These are phyloP conservation scores for Dicranocentrus wangi DNA, from an alignment of 2,888 invertebrate species.

Conservation along the genomic window DNA sequence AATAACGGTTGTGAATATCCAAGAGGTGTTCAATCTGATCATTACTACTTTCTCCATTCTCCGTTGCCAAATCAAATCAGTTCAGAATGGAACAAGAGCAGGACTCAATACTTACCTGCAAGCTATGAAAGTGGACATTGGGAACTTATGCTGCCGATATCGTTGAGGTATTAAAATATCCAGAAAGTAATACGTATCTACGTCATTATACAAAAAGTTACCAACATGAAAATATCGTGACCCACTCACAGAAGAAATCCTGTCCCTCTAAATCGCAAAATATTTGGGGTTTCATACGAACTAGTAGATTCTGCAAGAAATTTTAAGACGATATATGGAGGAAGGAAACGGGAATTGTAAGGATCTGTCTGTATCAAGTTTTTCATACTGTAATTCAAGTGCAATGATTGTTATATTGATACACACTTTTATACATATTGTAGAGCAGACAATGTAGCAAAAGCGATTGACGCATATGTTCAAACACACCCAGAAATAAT, in stretches of 20 bases:
- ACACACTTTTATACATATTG: background rate
- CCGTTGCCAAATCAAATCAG: background rate
- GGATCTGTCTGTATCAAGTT: no score
- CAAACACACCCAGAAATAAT: conserved; percentile 32
- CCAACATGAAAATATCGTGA: background rate
- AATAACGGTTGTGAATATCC: conserved; percentile 59
- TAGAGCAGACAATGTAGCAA: conserved; percentile 37
- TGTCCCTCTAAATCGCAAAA: conserved; percentile 39
- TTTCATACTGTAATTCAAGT: no score
- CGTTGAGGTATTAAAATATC: conserved; percentile 2
- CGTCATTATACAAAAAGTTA: background rate
- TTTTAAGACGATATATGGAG: background rate
- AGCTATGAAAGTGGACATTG: conserved; percentile 58
- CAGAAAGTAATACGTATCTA: background rate
- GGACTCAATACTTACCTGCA: background rate
- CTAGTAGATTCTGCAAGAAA: conserved; percentile 20
- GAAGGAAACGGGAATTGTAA: conserved; percentile 33
- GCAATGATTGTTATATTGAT: background rate
- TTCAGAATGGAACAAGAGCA: background rate
- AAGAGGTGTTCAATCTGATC: conserved; percentile 30
- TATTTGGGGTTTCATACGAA: conserved; percentile 41
- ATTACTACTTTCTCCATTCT: conserved; percentile 56
- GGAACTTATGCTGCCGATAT: conserved; percentile 59
- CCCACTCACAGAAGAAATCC: conserved; percentile 23
- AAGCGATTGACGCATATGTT: conserved; percentile 37